Evolutionary conservation across 2,113 vertebrate genomes (phyloP), one percentile per base, ranked within the genome.

Genomic region (Gymnocephalus cernua): DNA sequence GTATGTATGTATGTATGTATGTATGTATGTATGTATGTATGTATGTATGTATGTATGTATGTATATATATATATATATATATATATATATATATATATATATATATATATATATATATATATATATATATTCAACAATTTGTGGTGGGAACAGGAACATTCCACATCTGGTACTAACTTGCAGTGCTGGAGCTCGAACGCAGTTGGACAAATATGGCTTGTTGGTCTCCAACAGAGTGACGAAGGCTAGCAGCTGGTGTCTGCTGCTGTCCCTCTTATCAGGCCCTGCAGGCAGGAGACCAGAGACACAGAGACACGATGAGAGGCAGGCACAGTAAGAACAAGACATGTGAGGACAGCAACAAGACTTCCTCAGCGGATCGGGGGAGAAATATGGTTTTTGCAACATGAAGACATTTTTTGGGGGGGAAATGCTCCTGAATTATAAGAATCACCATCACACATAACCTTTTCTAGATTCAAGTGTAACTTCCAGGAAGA

Each of bases 151-250:
- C 9, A 13, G 25, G 4, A 14, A 57, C 5, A 21, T 72, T 61
- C 65, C 64, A 65, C 50, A 65, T 64, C 59, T 67, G 79, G 25
- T 27, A 77, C 94, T 69, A 6, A 98, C 97, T 87, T 97, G 97
- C 0, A 98, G 92, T 0, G 97, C 97, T 0, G 97, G 97, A 4
- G 96, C 76, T 0, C 97, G 93, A 12, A 97, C 86, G 0, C 97
- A 97, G 95, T 97, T 98, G 32, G 97, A 95, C 86, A 99, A 80
- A 91, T 97, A 99, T 0, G 97, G 96, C 23, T 96, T 99, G 94
- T 94, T 97, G 88, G 98, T 99, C 93, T 99, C 97, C 86, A 99
- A 86, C 77, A 99, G 93, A 3, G 97, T 98, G 74, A 98, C 97
- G 0, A 97, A 99, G 81, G 96, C 91, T 0, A 99, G 92, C 64